Base-by-base conservation (phyloP, 2,113 vertebrate genomes). In the Petromus typicus region DNA sequence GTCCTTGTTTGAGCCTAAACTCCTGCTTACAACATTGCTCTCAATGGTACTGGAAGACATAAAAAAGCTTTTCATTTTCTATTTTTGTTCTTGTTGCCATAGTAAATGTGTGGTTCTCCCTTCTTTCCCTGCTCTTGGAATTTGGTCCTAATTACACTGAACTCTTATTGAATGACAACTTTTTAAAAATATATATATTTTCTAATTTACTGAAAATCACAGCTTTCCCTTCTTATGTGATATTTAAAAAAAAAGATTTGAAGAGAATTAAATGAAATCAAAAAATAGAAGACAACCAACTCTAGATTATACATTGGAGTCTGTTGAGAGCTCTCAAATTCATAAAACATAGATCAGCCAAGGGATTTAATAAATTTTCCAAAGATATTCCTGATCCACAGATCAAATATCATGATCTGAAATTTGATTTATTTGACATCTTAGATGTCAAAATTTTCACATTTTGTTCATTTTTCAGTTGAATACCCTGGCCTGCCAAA, bases 221-320 rank as follows among this genome's bases (percentile, higher is more conserved):
- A 82, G 27, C 17, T 95, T 84, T 90, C 43, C 85, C n/a, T 96
- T 85, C 79, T 43, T 71, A n/a, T n/a, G n/a, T n/a, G n/a, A n/a
- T n/a, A n/a, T n/a, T n/a, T n/a, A 34, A 66, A 79, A 51, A 54
- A 43, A 45, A 57, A 57, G 16, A 18, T 57, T 71, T 63, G 18
- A 85, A 30, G 91, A 80, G 23, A 79, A 59, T 73, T 7, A 0
- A 89, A 82, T 81, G 83, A 45, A 64, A 66, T 43, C 20, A 86
- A 85, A 40, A 87, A 63, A 80, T 54, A 59, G 23, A 93, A 69
- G 23, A 86, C 85, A 8, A 67, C 9, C 43, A 76, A 61, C 40
- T 82, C 66, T 1, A 89, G 84, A 63, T 95, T 89, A 75, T 69
- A 59, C 3, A 69, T 71, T 69, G 93, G 51, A 3, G 6, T 84